A percentile compares a stretch with the other conserved stretches of the same genome.
Conservation (phyloP, 2,113 vertebrate genomes). For the Melanerpes aurifrons region DNA sequence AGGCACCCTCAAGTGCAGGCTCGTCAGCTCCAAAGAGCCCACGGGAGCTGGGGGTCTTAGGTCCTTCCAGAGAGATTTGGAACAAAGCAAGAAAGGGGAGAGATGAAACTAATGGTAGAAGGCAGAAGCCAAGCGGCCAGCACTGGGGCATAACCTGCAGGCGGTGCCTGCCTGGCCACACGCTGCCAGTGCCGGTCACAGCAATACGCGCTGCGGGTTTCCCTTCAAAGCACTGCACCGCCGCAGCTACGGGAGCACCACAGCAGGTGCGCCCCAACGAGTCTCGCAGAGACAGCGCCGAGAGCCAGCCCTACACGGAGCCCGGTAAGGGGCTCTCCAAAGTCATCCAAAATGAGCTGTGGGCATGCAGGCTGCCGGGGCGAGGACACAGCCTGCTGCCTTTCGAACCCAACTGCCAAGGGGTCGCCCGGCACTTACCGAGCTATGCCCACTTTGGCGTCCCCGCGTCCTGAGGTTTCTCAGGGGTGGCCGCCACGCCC, state of each 20-base stretch:
- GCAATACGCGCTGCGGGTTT: background rate
- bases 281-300: rapidly evolving
- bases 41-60: background rate
- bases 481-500: too few species aligned
- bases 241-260: background rate
- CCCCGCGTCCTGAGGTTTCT: too few species aligned
- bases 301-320: rapidly evolving
- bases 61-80: too few species aligned
- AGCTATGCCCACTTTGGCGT: rapidly evolving
- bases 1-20: rapidly evolving
- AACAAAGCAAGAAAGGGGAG: background rate
- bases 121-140: background rate
- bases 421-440: background rate
- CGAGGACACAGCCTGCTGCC: background rate
- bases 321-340: rapidly evolving
- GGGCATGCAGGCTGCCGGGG: background rate
- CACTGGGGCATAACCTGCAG: background rate
- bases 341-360: rapidly evolving
- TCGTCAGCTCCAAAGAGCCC: background rate
- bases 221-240: background rate
- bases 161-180: too few species aligned
- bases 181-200: background rate
- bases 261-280: rapidly evolving
- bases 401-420: rapidly evolving
- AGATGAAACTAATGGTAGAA: too few species aligned